Percentiles rank a stretch among this genome's conserved stretches.
Evolutionary conservation across 2,888 invertebrate species (phyloP).

Genomic region (Brachypterus glaber): DNA sequence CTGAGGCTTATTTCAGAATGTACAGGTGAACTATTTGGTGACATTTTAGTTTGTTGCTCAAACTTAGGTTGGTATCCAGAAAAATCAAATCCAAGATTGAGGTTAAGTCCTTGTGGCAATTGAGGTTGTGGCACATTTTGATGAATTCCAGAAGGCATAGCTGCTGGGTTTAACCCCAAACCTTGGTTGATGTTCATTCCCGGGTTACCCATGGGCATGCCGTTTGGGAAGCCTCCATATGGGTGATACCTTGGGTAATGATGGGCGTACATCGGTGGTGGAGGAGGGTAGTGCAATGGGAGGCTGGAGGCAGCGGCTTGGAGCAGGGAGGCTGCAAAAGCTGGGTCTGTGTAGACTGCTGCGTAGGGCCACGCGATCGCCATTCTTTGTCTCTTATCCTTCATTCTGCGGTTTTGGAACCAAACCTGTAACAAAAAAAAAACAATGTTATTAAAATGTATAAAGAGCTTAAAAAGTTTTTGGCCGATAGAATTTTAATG

Average conservation of each 20-base stretch:
- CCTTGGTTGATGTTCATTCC: conserved; percentile 27
- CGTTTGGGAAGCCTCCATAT: conserved; percentile 43
- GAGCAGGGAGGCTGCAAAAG: conserved; percentile 83
- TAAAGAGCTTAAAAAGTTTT: not conserved
- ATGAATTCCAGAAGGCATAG: conserved; percentile 38
- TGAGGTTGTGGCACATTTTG: conserved; percentile 35
- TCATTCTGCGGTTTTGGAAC: conserved; percentile 97
- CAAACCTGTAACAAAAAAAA: conserved; percentile 62
- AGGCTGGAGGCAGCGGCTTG: conserved; percentile 73
- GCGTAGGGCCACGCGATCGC: conserved; percentile 94
- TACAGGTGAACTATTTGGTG: conserved; percentile 34
- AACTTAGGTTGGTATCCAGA: conserved; percentile 20
- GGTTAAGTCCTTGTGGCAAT: conserved; percentile 28
- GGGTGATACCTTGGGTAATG: conserved; percentile 49
- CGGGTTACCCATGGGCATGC: conserved; percentile 40
- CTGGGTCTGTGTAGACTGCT: conserved; percentile 88
- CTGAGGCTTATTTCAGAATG: conserved; percentile 38
- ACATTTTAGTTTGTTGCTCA: conserved; percentile 22
- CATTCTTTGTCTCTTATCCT: conserved; percentile 92
- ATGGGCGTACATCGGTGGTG: conserved; percentile 49
- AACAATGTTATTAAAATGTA: conserved; percentile 6
- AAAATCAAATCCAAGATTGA: conserved; percentile 31
- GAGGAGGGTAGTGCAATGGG: conserved; percentile 45
- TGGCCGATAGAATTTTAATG: no score
- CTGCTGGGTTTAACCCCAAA: conserved; percentile 25